These are phyloP conservation scores for Drosophila novamexicana DNA, from an alignment of 1,140 invertebrate species.

Conservation along the genomic window DNA sequence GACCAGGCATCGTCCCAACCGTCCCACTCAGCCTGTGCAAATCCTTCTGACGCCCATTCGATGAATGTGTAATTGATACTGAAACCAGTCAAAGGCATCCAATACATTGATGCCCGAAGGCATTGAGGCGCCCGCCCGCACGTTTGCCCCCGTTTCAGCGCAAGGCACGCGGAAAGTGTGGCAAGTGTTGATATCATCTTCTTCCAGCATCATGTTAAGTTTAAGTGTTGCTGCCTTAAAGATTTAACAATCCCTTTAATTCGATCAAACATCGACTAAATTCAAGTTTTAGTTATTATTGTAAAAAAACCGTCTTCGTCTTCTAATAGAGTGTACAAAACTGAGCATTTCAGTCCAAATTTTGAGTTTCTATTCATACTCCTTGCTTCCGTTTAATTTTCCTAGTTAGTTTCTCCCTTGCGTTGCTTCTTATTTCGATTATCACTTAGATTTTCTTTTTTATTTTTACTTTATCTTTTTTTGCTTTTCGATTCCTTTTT, in stretches of 20 bases:
- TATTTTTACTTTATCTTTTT: background rate
- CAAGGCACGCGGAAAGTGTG: slow-evolving; percentile 16
- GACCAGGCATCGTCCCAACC: slow-evolving; percentile 23
- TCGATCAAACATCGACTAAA: slow-evolving; percentile 14
- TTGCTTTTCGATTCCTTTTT: background rate
- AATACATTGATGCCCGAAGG: slow-evolving; percentile 47
- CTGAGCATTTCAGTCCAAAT: background rate
- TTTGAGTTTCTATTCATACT: background rate
- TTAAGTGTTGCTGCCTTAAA: slow-evolving; percentile 36
- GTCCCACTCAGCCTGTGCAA: slow-evolving; percentile 30
- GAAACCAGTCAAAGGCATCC: slow-evolving; percentile 54
- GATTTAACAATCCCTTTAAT: slow-evolving; percentile 25
- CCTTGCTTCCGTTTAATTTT: background rate
- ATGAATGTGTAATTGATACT: slow-evolving; percentile 79
- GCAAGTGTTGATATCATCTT: slow-evolving; percentile 40
- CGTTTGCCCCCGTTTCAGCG: background rate
- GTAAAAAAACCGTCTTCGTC: background rate
- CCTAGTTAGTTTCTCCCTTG: too few species aligned
- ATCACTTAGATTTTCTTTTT: background rate
- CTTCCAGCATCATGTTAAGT: slow-evolving; percentile 8
- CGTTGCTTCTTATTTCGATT: background rate
- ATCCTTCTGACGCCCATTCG: slow-evolving; percentile 57
- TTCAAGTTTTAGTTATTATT: background rate
- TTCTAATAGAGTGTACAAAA: background rate
- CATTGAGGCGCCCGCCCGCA: background rate